phyloP scores from a whole-genome alignment of 2,888 invertebrate species.

The Microctonus aethiopoides region DNA sequence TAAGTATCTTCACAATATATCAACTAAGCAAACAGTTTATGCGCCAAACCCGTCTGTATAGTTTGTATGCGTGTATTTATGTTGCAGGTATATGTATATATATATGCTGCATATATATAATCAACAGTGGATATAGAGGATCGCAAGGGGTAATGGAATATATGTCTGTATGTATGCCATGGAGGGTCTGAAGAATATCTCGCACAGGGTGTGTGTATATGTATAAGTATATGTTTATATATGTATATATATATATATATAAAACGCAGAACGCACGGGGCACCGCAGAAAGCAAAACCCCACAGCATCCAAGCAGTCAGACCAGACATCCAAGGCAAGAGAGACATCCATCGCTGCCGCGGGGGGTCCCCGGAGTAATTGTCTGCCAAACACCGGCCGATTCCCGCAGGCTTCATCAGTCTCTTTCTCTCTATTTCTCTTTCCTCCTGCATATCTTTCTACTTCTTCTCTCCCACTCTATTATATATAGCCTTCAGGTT shows the following conservation, averaged over 20 bases:
- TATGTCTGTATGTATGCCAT: too few relatives aligned
- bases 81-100: neutral
- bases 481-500: slow-evolving; percentile 45
- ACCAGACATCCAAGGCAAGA: slow-evolving; percentile 49
- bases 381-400: slow-evolving; percentile 62
- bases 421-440: slow-evolving; percentile 17
- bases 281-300: slow-evolving; percentile 30
- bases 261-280: slow-evolving; percentile 22
- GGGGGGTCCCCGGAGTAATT: slow-evolving; percentile 64
- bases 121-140: neutral
- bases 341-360: slow-evolving; percentile 65
- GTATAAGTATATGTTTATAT: too few relatives aligned
- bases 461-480: neutral
- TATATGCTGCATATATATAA: neutral
- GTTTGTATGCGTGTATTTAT: neutral
- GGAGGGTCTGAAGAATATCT: slow-evolving; percentile 33
- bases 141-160: slow-evolving; percentile 14
- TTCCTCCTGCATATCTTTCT: neutral
- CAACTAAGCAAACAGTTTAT: slow-evolving; percentile 64
- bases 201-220: neutral
- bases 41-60: slow-evolving; percentile 43
- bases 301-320: slow-evolving; percentile 25
- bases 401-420: slow-evolving; percentile 45
- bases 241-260: too few relatives aligned
- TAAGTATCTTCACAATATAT: slow-evolving; percentile 63